These are phyloP conservation scores for Archips xylosteana DNA, from an alignment of 2,888 invertebrate genomes.

Conservation along the genomic window DNA sequence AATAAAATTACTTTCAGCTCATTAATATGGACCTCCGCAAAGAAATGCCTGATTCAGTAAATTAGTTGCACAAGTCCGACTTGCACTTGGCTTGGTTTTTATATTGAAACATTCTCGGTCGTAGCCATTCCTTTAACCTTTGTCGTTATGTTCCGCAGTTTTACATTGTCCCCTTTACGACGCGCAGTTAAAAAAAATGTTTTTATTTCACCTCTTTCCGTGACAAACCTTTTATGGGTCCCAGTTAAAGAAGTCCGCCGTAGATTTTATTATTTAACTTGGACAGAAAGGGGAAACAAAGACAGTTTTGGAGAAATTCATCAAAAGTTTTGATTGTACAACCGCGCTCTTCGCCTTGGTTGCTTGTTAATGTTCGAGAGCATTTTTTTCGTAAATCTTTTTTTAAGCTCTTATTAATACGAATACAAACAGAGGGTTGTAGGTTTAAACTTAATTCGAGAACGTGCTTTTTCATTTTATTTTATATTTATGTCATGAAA, in stretches of 20 bases:
- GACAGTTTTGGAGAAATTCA: constrained; percentile 80
- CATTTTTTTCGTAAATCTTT: constrained; percentile 57
- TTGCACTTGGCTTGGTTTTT: background rate
- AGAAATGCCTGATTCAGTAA: too few relatives aligned
- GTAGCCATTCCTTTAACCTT: constrained; percentile 11
- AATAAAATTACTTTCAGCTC: too few relatives aligned
- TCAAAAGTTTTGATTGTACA: constrained; percentile 84
- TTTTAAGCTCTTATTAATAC: constrained; percentile 12
- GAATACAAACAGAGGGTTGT: constrained; percentile 1
- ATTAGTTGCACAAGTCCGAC: too few relatives aligned
- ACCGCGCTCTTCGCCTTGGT: constrained; percentile 67
- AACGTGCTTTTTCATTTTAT: background rate
- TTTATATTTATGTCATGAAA: background rate
- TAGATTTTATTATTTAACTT: constrained; percentile 77
- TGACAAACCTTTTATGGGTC: constrained; percentile 59
- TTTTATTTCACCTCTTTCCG: constrained; percentile 56
- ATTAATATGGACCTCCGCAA: too few relatives aligned
- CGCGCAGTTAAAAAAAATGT: constrained; percentile 51
- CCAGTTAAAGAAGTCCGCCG: constrained; percentile 62
- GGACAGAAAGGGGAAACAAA: constrained; percentile 78
- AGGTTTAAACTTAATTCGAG: background rate
- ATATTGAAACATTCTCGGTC: background rate
- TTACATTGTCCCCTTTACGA: constrained; percentile 38
- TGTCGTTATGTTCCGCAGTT: constrained; percentile 20
- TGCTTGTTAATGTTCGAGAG: constrained; percentile 73